Evolutionary conservation across 2,113 vertebrate species (phyloP), one percentile per base, ranked within the genome.

Genomic region (Cyanocitta stelleri): DNA sequence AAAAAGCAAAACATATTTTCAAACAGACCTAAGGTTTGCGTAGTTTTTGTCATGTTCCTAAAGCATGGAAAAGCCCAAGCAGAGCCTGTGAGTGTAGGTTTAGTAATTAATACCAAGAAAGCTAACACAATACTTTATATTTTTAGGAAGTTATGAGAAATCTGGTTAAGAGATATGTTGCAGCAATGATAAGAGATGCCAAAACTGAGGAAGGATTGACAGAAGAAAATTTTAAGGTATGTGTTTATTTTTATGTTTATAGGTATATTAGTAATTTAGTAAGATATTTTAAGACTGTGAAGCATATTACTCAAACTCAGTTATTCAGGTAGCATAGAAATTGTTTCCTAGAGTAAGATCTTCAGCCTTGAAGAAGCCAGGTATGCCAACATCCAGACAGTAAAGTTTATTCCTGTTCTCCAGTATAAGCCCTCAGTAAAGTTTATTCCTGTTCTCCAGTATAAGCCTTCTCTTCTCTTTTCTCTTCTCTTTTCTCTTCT

Each of bases 221-320:
- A 1, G 99, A 99, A 86, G 99, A 99, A 92, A 99, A 99, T 96
- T 99, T 99, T 88, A 99, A 99, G 99, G 99, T 99, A 97, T 85
- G 15, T 13, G 5, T 14, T 84, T 66, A 46, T 77, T 83, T 72
- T 61, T 24, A 17, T 26, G 10, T 84, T 81, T 43, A 7, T 21
- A 49, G 13, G 5, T 61, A 6, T 49, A 82, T 85, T 51, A 59
- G 15, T 64, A 62, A 56, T 85, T 83, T 44, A 67, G 10, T 55
- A 59, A 46, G 46, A 12, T 64, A 51, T 58, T 62, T 32, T 35
- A 68, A 51, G 19, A 49, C 29, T 19, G 7, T 37, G n/a, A 85
- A 82, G 49, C 16, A 12, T 44, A 27, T 64, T 83, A 85, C 30
- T 89, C 16, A 69, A 13, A 55, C 11, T n/a, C 9, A 22, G 21